A percentile compares a stretch with the other conserved stretches of the same genome.
Evolutionary conservation across 1,140 invertebrate genomes (phyloP).

Genomic region (Platorchestia sp.): DNA sequence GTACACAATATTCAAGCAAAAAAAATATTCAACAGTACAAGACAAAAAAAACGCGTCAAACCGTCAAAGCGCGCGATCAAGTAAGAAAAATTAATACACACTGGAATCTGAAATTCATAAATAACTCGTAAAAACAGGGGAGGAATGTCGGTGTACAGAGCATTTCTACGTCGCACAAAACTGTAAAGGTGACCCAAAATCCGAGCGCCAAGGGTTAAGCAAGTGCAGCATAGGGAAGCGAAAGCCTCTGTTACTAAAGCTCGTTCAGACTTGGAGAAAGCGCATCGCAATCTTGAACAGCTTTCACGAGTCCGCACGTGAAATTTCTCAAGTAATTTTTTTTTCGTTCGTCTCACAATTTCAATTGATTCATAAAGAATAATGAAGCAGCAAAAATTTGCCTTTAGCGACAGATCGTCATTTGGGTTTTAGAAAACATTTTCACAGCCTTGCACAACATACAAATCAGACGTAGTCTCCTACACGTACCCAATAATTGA

Average conservation of each 20-base stretch:
- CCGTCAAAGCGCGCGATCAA: background rate
- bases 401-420: background rate
- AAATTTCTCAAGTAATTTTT: background rate
- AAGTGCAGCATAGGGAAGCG: conserved; percentile 16
- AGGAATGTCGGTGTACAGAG: background rate
- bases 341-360: background rate
- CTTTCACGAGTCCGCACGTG: background rate
- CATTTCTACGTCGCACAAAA: background rate
- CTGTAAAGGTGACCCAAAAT: background rate
- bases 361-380: background rate
- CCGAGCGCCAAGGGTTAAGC: background rate
- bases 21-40: background rate
- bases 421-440: background rate
- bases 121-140: background rate
- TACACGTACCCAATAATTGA: background rate
- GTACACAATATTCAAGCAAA: background rate
- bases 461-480: background rate
- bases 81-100: background rate
- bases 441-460: background rate
- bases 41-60: background rate
- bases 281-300: conserved; percentile 26
- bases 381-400: background rate
- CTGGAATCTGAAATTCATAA: background rate
- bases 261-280: conserved; percentile 17
- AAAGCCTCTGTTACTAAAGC: conserved; percentile 28